These are phyloP conservation scores for Coendou prehensilis DNA, from an alignment of 2,797 vertebrate species.

Conservation along the genomic window DNA sequence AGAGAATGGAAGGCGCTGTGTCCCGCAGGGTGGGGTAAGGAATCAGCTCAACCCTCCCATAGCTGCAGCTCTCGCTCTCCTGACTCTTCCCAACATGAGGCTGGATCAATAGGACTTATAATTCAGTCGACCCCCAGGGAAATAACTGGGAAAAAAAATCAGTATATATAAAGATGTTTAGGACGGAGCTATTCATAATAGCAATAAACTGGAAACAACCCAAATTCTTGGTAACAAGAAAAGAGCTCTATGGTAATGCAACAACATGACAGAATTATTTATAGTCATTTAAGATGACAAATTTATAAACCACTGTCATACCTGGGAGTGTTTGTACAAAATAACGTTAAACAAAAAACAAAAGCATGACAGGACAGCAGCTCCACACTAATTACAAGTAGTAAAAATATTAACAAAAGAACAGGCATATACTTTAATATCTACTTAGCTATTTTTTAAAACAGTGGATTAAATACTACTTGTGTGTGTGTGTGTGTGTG, in stretches of 20 bases:
- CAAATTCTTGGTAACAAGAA: slow-evolving; percentile 70
- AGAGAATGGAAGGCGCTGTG: neutral
- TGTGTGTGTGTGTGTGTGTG: neutral
- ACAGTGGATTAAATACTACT: neutral
- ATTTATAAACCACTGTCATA: slow-evolving; percentile 16
- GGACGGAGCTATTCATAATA: slow-evolving; percentile 69
- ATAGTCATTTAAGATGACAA: slow-evolving; percentile 59
- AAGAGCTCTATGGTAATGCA: slow-evolving; percentile 20
- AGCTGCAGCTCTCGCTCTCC: neutral
- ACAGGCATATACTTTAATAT: neutral
- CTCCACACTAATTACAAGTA: neutral
- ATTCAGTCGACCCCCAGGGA: slow-evolving; percentile 60
- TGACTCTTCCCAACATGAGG: neutral
- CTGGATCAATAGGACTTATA: slow-evolving; percentile 56
- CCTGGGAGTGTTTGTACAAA: slow-evolving; percentile 32
- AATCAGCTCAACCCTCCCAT: neutral
- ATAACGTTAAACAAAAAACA: neutral
- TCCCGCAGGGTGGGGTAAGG: no score
- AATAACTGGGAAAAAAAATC: neutral
- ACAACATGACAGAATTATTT: slow-evolving; percentile 63
- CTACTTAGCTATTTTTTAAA: neutral
- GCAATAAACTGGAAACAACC: slow-evolving; percentile 73
- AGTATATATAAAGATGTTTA: slow-evolving; percentile 38
- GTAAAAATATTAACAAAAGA: slow-evolving; percentile 26
- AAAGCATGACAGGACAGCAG: neutral